Conservation (phyloP, 2,797 vertebrate species). For the Rallus crepitans region DNA sequence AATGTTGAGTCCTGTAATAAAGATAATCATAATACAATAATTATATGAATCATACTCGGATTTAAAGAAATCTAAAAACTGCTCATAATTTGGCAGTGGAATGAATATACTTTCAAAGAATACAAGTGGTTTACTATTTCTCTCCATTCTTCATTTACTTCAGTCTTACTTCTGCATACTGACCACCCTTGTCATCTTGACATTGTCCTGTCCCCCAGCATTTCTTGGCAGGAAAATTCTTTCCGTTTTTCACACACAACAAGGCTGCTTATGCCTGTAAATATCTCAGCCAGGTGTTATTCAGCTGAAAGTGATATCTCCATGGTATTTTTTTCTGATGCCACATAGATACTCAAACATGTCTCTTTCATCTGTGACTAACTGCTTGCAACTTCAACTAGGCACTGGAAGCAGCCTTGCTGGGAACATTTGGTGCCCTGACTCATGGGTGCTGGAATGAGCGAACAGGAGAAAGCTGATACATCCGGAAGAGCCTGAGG, state of each 20-base stretch:
- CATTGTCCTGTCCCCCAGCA: background rate
- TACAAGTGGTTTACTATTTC: slow-evolving; percentile 32
- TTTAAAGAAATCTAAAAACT: slow-evolving; percentile 65
- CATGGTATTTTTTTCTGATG: slow-evolving; percentile 56
- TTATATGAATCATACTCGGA: slow-evolving; percentile 69
- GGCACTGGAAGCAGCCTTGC: slow-evolving; percentile 61
- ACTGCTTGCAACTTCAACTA: slow-evolving; percentile 56
- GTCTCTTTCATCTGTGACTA: slow-evolving; percentile 70
- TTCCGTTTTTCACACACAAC: background rate
- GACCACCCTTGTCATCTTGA: background rate
- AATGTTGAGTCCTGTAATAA: slow-evolving; percentile 64
- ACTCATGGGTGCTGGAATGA: slow-evolving; percentile 73
- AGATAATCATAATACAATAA: slow-evolving; percentile 66
- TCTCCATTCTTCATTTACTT: background rate
- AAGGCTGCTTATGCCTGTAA: slow-evolving; percentile 24
- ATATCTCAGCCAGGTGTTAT: slow-evolving; percentile 45
- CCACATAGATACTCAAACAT: slow-evolving; percentile 56
- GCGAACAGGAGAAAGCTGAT: slow-evolving; percentile 61
- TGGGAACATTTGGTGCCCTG: slow-evolving; percentile 75
- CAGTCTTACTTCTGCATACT: background rate
- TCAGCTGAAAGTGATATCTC: slow-evolving; percentile 42
- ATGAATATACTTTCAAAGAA: slow-evolving; percentile 51
- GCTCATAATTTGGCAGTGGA: slow-evolving; percentile 54
- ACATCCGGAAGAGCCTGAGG: slow-evolving; percentile 68
- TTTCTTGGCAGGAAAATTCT: background rate